Evolutionary conservation across 2,113 vertebrate species (phyloP).

Genomic region (Telmatochromis bifrenatus): DNA sequence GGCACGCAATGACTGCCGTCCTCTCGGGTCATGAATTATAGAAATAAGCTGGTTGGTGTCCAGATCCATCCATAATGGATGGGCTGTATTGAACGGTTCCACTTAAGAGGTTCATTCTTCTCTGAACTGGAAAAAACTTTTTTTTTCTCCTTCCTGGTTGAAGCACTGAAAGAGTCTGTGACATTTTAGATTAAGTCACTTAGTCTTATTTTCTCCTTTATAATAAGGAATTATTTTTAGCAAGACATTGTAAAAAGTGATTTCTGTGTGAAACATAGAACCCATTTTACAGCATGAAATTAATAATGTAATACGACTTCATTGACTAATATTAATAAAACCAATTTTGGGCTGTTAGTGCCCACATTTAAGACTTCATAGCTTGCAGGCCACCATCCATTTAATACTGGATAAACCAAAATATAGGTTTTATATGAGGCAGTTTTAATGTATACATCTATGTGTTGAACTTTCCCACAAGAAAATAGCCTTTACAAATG

Average conservation of each 20-base stretch:
- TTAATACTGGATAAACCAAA: neutral
- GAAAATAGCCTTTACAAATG: neutral
- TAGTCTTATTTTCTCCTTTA: neutral
- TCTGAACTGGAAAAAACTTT: neutral
- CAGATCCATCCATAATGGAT: conserved; percentile 55
- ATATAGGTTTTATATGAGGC: neutral
- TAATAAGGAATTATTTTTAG: neutral
- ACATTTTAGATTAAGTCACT: neutral
- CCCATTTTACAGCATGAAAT: neutral
- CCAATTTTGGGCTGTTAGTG: neutral
- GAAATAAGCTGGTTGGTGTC: conserved; percentile 38
- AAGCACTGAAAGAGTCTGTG: neutral
- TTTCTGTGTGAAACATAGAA: neutral
- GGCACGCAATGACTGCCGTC: neutral
- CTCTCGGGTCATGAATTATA: conserved; percentile 54
- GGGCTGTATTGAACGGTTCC: conserved; percentile 32
- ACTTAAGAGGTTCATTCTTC: conserved; percentile 17
- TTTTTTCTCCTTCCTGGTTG: neutral
- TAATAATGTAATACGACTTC: neutral
- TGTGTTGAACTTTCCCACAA: neutral
- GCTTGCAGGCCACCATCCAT: neutral
- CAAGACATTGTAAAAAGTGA: neutral
- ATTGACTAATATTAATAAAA: neutral
- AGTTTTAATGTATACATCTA: neutral
- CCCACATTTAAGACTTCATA: neutral